Evolutionary conservation across 2,888 invertebrate genomes (phyloP), one percentile per base, ranked within the genome.

Genomic region (Eupithecia inturbata): DNA sequence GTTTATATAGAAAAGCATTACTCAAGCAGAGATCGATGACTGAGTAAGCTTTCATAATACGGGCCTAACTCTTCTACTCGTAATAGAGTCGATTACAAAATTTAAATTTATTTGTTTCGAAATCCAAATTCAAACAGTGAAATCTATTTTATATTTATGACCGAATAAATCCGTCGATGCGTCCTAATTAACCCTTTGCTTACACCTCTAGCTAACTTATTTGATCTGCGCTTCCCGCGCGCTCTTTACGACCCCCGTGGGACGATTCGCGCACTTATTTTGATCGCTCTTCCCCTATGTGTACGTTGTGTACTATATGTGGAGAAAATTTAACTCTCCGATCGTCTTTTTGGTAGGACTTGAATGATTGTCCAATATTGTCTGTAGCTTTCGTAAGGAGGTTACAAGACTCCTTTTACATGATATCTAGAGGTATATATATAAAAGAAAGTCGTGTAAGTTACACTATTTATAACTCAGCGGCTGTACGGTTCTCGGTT

Each of bases 171-270:
- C 72, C 45, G 64, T 72, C 64, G 64, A 70, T 72, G 70, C 36
- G 64, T 72, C 45, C 31, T 71, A 73, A 73, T 74, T 63, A 72
- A 72, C 70, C 72, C 67, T 64, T 62, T 62, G 66, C 69, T 70
- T 68, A 69, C 67, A 63, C 64, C 63, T 72, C 67, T 53, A 67
- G 63, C 28, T 33, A n/a, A 64, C n/a, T 36, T 31, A 64, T 64
- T 64, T 64, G 63, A 33, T 64, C 63, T n/a, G 31, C 19, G 28
- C 31, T 28, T 16, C 63, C 5, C 63, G 63, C n/a, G 57, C 14
- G 57, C 26, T 57, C 14, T 26, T 12, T 57, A 64, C n/a, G 31
- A n/a, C 36, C n/a, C 63, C 63, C 63, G 10, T 4, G 63, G 63
- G 63, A 64, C 63, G 31, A 33, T 64, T 64, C 22, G n/a, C 62